These are phyloP conservation scores for Andrena flavipes DNA, from an alignment of 2,888 invertebrate genomes.

Conservation along the genomic window DNA sequence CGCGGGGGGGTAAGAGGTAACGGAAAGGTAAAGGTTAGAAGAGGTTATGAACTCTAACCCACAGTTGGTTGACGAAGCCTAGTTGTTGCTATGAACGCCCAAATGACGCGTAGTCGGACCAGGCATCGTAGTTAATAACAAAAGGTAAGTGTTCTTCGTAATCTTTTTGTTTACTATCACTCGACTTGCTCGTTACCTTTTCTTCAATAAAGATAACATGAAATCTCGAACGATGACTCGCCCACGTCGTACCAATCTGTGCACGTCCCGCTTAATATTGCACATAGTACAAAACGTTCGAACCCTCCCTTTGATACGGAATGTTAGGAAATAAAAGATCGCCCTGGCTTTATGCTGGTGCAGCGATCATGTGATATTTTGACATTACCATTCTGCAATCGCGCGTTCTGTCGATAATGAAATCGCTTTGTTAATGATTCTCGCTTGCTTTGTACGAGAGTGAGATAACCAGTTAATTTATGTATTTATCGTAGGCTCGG, in stretches of 20 bases:
- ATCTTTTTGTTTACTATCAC: slow-evolving; percentile 31
- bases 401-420: slow-evolving; percentile 29
- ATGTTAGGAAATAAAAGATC: slow-evolving; percentile 13
- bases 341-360: background rate
- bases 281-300: slow-evolving; percentile 24
- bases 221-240: slow-evolving; percentile 49
- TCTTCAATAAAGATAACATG: slow-evolving; percentile 52
- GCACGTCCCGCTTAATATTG: slow-evolving; percentile 48
- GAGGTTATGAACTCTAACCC: slow-evolving; percentile 81
- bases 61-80: slow-evolving; percentile 72
- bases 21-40: slow-evolving; percentile 79
- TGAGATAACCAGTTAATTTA: background rate
- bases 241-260: slow-evolving; percentile 54
- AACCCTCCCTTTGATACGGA: background rate
- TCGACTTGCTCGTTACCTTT: slow-evolving; percentile 27
- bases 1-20: slow-evolving; percentile 68
- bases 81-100: slow-evolving; percentile 73
- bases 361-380: slow-evolving; percentile 21
- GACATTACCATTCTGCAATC: slow-evolving; percentile 26
- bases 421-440: slow-evolving; percentile 6
- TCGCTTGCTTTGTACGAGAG: background rate
- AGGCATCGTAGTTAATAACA: slow-evolving; percentile 63
- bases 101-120: slow-evolving; percentile 70
- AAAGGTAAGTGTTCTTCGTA: slow-evolving; percentile 68
- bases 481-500: background rate